Evolutionary conservation across 2,888 invertebrate species (phyloP).

Genomic region (Hyalella azteca): DNA sequence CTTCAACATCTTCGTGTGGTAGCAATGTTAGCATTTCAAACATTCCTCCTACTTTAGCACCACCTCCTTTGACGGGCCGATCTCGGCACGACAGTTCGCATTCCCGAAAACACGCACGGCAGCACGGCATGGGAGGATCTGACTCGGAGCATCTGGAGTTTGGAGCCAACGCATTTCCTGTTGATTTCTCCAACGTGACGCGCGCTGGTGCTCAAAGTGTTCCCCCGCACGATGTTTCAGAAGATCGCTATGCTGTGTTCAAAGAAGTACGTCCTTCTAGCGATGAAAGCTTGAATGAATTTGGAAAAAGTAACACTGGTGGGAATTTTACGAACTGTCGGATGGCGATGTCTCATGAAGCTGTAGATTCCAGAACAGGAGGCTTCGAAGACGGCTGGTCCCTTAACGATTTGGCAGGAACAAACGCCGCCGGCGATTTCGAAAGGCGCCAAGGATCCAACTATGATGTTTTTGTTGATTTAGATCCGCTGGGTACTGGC

Average conservation of each 20-base stretch:
- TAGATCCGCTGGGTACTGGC: conserved; percentile 88
- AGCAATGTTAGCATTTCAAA: conserved; percentile 17
- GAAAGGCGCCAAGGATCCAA: not conserved
- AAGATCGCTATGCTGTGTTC: conserved; percentile 56
- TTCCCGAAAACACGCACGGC: conserved; percentile 30
- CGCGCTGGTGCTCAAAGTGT: conserved; percentile 49
- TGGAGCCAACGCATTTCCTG: conserved; percentile 55
- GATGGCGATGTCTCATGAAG: conserved; percentile 2
- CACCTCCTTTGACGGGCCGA: conserved; percentile 55
- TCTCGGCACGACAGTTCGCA: conserved; percentile 57
- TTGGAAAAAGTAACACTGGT: conserved; percentile 39
- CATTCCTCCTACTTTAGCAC: conserved; percentile 55
- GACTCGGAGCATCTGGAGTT: conserved; percentile 35
- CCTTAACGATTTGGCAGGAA: not conserved
- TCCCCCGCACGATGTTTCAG: conserved; percentile 41
- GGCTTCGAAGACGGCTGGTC: not conserved
- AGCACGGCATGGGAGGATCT: not conserved
- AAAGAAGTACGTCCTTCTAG: conserved; percentile 50
- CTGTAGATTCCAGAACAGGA: conserved; percentile 2
- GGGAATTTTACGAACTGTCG: not conserved
- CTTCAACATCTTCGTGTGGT: conserved; percentile 49
- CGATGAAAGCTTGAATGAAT: conserved; percentile 49
- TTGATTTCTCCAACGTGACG: conserved; percentile 50
- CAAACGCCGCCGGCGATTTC: not conserved
- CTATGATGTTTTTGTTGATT: conserved; percentile 89